A percentile compares a stretch with the other conserved stretches of the same genome.
Conservation (phyloP, 2,888 invertebrate genomes). For the Allacma fusca region DNA sequence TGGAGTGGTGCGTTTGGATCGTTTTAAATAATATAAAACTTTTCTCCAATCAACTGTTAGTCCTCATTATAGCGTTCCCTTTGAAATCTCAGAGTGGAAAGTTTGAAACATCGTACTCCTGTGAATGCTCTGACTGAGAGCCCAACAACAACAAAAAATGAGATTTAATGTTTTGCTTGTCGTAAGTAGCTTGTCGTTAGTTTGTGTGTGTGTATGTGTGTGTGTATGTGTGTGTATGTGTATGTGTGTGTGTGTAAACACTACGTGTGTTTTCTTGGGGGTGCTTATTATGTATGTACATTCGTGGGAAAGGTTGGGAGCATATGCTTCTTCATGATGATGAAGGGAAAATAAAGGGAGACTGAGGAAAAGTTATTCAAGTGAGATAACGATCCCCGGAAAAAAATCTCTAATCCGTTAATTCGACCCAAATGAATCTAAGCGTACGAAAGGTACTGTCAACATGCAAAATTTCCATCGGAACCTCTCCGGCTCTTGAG, state of each 20-base stretch:
- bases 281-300: background rate
- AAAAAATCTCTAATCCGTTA: slow-evolving; percentile 46
- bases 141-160: background rate
- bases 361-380: slow-evolving; percentile 36
- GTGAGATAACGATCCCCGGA: slow-evolving; percentile 45
- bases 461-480: background rate
- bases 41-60: background rate
- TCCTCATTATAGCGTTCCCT: background rate
- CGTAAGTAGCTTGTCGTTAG: slow-evolving; percentile 2
- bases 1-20: too few relatives aligned
- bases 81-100: background rate
- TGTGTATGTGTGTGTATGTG: background rate
- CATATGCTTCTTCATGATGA: background rate
- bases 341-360: slow-evolving; percentile 29
- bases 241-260: slow-evolving; percentile 12
- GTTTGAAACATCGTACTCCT: background rate
- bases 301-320: background rate
- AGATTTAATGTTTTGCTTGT: slow-evolving; percentile 1
- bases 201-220: background rate
- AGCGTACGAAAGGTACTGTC: background rate
- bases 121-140: too few relatives aligned
- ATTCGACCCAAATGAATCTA: slow-evolving; percentile 41
- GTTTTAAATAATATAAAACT: background rate
- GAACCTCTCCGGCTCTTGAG: background rate
- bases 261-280: slow-evolving; percentile 6